These are phyloP conservation scores for Coenonympha arcania DNA, from an alignment of 2,888 invertebrate genomes.

Conservation along the genomic window DNA sequence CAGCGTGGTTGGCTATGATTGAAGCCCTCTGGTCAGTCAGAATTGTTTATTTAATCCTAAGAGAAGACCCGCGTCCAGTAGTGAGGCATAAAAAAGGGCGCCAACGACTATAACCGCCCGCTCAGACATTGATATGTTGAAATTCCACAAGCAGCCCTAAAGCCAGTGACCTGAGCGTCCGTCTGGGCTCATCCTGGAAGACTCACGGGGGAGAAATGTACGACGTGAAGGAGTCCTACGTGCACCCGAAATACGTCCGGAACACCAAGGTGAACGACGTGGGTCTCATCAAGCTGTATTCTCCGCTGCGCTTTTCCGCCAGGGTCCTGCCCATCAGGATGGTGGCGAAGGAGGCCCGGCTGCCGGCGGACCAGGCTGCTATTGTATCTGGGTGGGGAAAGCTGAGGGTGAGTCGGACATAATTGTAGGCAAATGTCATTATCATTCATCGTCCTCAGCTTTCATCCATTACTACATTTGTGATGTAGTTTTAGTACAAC, in stretches of 20 bases:
- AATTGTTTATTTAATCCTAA: too few relatives aligned
- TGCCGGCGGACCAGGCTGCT: conserved; percentile 47
- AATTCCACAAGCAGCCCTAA: conserved; percentile 40
- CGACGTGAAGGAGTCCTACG: conserved; percentile 54
- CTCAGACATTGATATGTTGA: too few relatives aligned
- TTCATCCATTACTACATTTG: too few relatives aligned
- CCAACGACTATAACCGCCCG: too few relatives aligned
- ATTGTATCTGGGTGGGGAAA: conserved; percentile 70
- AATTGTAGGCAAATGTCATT: too few relatives aligned
- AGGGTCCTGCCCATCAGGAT: conserved; percentile 56
- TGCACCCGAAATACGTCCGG: conserved; percentile 62
- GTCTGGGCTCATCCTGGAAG: conserved; percentile 69
- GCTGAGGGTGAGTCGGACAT: conserved; percentile 42
- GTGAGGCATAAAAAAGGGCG: too few relatives aligned
- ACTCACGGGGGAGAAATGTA: conserved; percentile 69
- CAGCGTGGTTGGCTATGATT: too few relatives aligned
- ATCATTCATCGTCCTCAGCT: too few relatives aligned
- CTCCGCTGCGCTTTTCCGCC: conserved; percentile 54
- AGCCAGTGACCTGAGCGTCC: conserved; percentile 56
- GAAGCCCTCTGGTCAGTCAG: too few relatives aligned
- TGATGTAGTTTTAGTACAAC: too few relatives aligned
- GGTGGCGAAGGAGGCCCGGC: conserved; percentile 39
- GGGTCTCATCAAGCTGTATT: conserved; percentile 57
- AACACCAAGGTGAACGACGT: conserved; percentile 66
- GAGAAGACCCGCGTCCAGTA: too few relatives aligned